These are phyloP conservation scores for Heliopora coerulea DNA, from an alignment of 92 coral and sea anemone species.

Conservation along the genomic window DNA sequence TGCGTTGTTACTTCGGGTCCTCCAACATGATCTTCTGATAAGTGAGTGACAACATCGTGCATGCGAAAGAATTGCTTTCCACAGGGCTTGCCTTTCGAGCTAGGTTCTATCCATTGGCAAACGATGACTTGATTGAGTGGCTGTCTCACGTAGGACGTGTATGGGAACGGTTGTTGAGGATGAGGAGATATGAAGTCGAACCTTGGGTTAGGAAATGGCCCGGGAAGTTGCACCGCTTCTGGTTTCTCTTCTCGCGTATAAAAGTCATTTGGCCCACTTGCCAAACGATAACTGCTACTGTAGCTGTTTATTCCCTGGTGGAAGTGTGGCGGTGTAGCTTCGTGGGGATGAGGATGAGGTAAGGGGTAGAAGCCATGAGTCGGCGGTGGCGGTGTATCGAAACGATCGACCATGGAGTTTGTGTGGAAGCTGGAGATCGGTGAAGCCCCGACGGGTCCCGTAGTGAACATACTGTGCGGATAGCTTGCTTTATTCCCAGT, in stretches of 20 bases:
- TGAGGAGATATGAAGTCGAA: constrained; percentile 27
- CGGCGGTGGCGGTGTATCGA: constrained; percentile 31
- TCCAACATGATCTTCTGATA: constrained; percentile 98
- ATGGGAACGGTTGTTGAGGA: constrained; percentile 35
- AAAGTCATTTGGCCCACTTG: constrained; percentile 36
- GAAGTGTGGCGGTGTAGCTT: constrained; percentile 15
- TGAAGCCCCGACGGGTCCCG: constrained; percentile 44
- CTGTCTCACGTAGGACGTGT: constrained; percentile 54
- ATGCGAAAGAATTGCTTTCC: constrained; percentile 98
- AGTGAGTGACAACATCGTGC: constrained; percentile 99
- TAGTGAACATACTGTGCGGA: constrained; percentile 47
- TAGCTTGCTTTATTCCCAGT: constrained; percentile 19
- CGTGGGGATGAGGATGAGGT: constrained; percentile 29
- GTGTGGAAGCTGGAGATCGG: constrained; percentile 27
- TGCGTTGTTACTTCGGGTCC: constrained; percentile 98
- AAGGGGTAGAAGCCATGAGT: neutral
- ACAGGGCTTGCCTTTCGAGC: constrained; percentile 95
- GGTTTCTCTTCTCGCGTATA: constrained; percentile 30
- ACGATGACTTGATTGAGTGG: constrained; percentile 96
- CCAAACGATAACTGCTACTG: constrained; percentile 16
- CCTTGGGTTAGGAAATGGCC: constrained; percentile 21
- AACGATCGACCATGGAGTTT: constrained; percentile 43
- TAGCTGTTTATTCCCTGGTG: constrained; percentile 36
- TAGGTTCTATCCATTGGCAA: constrained; percentile 99
- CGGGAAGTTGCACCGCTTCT: constrained; percentile 10